phyloP scores from a whole-genome alignment of 1,140 invertebrate genomes.

The Trachymyrmex septentrionalis region DNA sequence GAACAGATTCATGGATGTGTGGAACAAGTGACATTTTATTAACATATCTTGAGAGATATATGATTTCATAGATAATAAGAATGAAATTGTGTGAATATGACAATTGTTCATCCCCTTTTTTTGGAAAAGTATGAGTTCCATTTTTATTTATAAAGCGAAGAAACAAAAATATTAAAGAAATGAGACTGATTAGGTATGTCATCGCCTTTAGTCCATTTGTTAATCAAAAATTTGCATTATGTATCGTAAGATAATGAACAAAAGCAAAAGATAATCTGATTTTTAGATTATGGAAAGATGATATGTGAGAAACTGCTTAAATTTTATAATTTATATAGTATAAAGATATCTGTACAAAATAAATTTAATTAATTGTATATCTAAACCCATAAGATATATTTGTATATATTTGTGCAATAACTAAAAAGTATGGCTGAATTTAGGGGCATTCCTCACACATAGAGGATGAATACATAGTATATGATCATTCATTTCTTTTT shows the following conservation, averaged over 20 bases:
- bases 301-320: neutral
- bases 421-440: neutral
- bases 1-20: constrained; percentile 25
- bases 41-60: constrained; percentile 11
- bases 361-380: constrained; percentile 3
- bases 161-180: neutral
- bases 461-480: neutral
- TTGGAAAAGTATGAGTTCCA: neutral
- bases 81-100: constrained; percentile 21
- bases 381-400: constrained; percentile 2
- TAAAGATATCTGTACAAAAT: constrained; percentile 1
- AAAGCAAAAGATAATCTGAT: neutral
- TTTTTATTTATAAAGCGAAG: constrained; percentile 13
- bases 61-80: constrained; percentile 27
- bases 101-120: neutral
- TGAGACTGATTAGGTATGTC: constrained; percentile 60
- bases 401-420: neutral
- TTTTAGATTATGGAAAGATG: neutral
- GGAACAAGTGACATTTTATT: constrained; percentile 45
- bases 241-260: constrained; percentile 12
- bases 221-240: neutral
- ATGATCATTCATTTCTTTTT: too few relatives aligned
- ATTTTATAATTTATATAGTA: constrained; percentile 21
- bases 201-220: neutral
- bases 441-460: neutral